Percentiles rank a stretch among this genome's conserved stretches.
Conservation (phyloP, 2,113 vertebrate genomes). For the Seriola quinqueradiata region DNA sequence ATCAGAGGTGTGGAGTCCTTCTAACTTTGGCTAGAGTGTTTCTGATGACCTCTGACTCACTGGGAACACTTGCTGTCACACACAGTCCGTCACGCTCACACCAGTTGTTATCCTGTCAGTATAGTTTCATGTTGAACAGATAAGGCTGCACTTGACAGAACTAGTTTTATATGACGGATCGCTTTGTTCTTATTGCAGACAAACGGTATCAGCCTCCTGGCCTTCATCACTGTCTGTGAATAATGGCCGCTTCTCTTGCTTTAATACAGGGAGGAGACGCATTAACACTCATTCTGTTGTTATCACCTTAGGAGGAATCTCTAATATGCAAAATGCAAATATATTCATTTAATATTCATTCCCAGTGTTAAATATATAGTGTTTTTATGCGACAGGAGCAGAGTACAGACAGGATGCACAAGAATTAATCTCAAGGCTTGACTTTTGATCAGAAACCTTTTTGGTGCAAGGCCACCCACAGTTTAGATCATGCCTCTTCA, state of each 20-base stretch:
- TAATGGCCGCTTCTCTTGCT: slow-evolving; percentile 26
- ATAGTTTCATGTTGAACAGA: slow-evolving; percentile 44
- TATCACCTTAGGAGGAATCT: slow-evolving; percentile 20
- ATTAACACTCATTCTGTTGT: slow-evolving; percentile 5
- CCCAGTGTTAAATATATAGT: slow-evolving; percentile 26
- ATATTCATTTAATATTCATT: slow-evolving; percentile 38
- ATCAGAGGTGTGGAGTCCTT: slow-evolving; percentile 20
- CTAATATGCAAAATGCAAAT: slow-evolving; percentile 38
- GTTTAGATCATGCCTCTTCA: background rate
- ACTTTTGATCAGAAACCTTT: background rate
- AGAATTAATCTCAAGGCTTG: background rate
- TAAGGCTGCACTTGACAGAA: slow-evolving; percentile 60
- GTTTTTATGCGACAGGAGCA: background rate
- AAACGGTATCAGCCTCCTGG: slow-evolving; percentile 34
- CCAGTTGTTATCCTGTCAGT: slow-evolving; percentile 54
- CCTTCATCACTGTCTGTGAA: slow-evolving; percentile 48
- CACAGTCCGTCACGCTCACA: slow-evolving; percentile 4
- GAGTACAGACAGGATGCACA: background rate
- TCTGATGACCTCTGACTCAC: slow-evolving; percentile 42
- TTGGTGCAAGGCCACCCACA: background rate
- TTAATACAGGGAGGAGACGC: slow-evolving; percentile 22
- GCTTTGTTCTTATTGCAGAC: slow-evolving; percentile 54
- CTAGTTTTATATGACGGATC: slow-evolving; percentile 69
- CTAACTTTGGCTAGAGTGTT: slow-evolving; percentile 27
- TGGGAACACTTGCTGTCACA: slow-evolving; percentile 2